Base-by-base conservation (phyloP, 2,113 vertebrate genomes). In the Nerophis lumbriciformis region DNA sequence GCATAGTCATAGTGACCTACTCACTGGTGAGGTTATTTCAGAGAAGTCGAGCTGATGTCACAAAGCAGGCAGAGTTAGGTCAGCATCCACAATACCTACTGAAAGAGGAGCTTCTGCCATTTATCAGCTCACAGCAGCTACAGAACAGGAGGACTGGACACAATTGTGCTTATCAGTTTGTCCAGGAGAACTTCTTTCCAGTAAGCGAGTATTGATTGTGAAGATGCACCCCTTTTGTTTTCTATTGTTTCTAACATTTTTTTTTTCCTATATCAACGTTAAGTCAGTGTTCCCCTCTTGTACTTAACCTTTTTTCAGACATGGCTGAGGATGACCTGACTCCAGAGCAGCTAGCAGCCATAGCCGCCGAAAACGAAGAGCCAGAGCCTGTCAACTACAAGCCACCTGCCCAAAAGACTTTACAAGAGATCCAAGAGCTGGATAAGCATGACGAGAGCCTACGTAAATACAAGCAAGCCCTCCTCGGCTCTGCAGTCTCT, bases 241-340 rank as follows among this genome's bases (percentile, higher is more conserved):
- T 12, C 11, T 51, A 45, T 52, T 42, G 13, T 19, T 12, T 19
- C 5, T 4, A 6, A 8, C 9, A 0, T 4, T 59, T 37, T 19
- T 37, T 19, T 28, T 13, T 15, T 1, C 7, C 8, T 55, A 6
- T 1, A 7, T 37, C 36, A 38, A 2, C 15, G 13, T 28, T 2
- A 28, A 28, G 28, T 19, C 19, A 19, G 19, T 19, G 19, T 19
- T 19, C 19, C 19, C 19, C 19, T 39, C 2, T 10, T 42, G 5
- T 10, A 42, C n/a, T 10, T 4, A 42, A 11, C 19, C 11, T 3
- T 9, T 16, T 57, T 19, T 19, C 67, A 85, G 88, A 79, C 83
- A 97, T 97, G 95, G 95, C 95, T 0, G 95, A 98, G 75, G 94
- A 96, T 83, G 94, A 98, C 51, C 91, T 94, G 16, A 97, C 95